Base-by-base conservation (phyloP, 2,888 invertebrate species). In the Thecocarcelia acutangulata region DNA sequence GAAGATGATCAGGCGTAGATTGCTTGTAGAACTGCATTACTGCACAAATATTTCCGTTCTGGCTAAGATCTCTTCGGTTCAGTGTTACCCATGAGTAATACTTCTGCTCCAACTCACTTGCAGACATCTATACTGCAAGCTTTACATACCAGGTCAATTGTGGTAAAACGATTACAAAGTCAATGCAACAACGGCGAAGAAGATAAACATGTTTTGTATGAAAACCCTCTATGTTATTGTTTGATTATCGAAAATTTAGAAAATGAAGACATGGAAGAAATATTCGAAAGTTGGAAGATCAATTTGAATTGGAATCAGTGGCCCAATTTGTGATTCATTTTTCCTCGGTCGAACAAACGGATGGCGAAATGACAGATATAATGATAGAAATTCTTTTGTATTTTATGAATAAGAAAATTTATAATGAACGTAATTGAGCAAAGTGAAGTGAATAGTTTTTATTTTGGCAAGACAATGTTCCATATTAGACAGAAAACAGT, bases 201-300 rank as follows among this genome's bases (percentile, higher is more conserved):
- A 3, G 42, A 64, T 1, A 11, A 83, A 52, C 54, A 44, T 0
- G 13, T 85, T 1, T 74, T 89, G 56, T 82, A 85, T 0, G 88
- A 89, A 73, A 90, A 89, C 19, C 90, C 90, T 0, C 90, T 89
- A 73, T 87, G 88, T 68, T 91, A 91, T 81, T 88, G 91, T 17
- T 77, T 89, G 1, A 84, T 90, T 4, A 82, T 90, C 9, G 86
- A 87, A 4, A 86, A 85, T 68, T 72, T 89, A 11, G 87, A 87
- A 2, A 86, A 88, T n/a, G 88, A 87, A 3, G 89, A 90, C 72
- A 77, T 91, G 33, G 85, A 87, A 21, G 87, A 87, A 17, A 84
- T 87, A 5, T 86, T 90, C 6, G 85, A 85, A 6, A 84, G 87
- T 56, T 90, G 89, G 88, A 88, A 87, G 74, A 75, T 70, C 0